Base-by-base conservation (phyloP, 2,888 invertebrate genomes). In the Drepana falcataria region DNA sequence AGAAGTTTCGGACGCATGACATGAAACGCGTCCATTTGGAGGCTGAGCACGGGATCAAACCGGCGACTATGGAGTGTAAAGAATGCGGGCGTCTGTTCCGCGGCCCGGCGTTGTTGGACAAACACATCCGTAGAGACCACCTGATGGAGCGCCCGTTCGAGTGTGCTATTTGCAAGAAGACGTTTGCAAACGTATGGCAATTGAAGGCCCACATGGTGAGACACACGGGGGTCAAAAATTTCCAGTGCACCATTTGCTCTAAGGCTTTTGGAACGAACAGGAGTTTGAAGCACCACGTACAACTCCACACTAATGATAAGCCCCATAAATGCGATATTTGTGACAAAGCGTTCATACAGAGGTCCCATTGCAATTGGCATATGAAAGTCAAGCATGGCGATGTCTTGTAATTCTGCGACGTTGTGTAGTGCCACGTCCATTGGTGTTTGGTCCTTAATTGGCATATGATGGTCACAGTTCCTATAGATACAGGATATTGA, bases 141-240 rank as follows among this genome's bases (percentile, higher is more conserved):
- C 68, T 90, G n/a, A 73, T 79, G 71, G 73, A 79, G 52, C 68
- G 77, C 7, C 64, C 75, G n/a, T 81, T 82, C 48, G 73, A 75
- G 2, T 92, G 92, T 49, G 63, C 73, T 0, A 62, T 77, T 2
- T 92, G 92, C 47, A 85, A 83, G 1, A 87, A 80, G 64, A 67
- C 68, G 0, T 85, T 83, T 58, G 79, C 69, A 49, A 64, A 59
- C 0, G 59, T 61, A 47, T 51, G 57, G 2, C 68, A 67, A 35
- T 52, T 79, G 21, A 69, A 66, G 0, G 66, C 65, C 3, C 83
- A 84, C 48, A 69, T 73, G 69, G 64, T 80, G n/a, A 83, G 75
- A 48, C 87, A 89, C 60, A 77, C 78, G 0, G 81, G 77, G 4
- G 65, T 67, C 21, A 81, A 75, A 60, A 72, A 76, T 3, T 85